Base-by-base conservation (phyloP, 2,888 invertebrate genomes). In the Leptopterna dolabrata region DNA sequence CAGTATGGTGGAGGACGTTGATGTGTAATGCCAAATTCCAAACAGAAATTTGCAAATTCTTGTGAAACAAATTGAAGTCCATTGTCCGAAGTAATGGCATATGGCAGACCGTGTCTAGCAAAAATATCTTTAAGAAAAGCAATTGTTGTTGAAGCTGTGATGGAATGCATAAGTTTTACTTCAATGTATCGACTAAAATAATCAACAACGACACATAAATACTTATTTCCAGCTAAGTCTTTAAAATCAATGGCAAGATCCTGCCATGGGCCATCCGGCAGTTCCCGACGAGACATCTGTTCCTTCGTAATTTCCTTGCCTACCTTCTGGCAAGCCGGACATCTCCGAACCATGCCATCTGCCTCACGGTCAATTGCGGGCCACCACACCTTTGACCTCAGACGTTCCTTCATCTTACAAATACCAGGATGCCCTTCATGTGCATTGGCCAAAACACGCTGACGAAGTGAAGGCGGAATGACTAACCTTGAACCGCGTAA, bases 381-480 rank as follows among this genome's bases (percentile, higher is more conserved):
- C 87, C 87, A 88, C 87, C 78, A 87, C 1, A 88, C 82, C 63
- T 88, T 88, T 16, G 70, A 43, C 19, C 86, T 11, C 7, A 86
- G 36, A 19, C 83, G 4, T 11, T 86, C 71, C 47, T 87, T 88
- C 47, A 81, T 88, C 43, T 73, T 76, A 13, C 63, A 47, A 51
- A 87, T 87, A 6, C 87, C 88, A 19, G 81, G 87, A 70, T 88
- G 87, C 7, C 87, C 88, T 83, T 87, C 83, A 76, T 83, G 86
- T 4, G 87, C 87, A 76, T 71, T 63, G 19, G 81, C 24, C 4
- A 87, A 43, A 11, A 88, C 76, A 30, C 76, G 29, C 11, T 29
- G 76, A 51, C 87, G 11, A 14, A 78, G 41, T 16, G 30, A 16
- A 19, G 30, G 14, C 19, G 78, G 78, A 16, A 78, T 78, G 16